Percentiles rank a stretch among this genome's conserved stretches.
Conservation (phyloP, 2,797 vertebrate genomes). For the Halcyon smyrnensis region DNA sequence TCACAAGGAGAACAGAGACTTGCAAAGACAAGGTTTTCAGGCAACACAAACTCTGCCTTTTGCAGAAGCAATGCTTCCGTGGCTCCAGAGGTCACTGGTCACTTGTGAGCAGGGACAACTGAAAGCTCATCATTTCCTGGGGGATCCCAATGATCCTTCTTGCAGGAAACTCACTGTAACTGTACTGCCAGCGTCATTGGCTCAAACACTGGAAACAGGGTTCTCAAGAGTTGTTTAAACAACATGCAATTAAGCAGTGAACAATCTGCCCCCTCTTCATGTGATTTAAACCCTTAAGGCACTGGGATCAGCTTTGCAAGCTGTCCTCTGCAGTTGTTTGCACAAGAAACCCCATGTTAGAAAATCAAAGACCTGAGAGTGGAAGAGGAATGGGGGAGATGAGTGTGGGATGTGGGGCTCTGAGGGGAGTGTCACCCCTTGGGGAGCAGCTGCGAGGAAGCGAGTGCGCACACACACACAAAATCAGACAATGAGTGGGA, state of each 20-base stretch:
- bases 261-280: neutral
- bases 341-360: neutral
- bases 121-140: neutral
- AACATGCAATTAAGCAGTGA: neutral
- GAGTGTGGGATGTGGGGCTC: neutral
- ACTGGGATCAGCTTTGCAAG: neutral
- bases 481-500: fast-evolving
- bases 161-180: neutral
- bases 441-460: neutral
- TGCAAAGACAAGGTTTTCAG: neutral
- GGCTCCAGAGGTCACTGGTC: neutral
- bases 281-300: neutral
- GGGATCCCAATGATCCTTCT: neutral
- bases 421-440: neutral
- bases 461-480: neutral
- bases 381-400: neutral
- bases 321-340: neutral
- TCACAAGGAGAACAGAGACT: neutral
- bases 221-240: neutral
- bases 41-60: neutral
- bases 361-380: neutral
- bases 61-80: neutral
- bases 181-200: neutral
- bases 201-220: neutral
- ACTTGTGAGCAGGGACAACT: neutral